Base-by-base conservation (phyloP, 2,113 vertebrate genomes). In the Cinclus cinclus region DNA sequence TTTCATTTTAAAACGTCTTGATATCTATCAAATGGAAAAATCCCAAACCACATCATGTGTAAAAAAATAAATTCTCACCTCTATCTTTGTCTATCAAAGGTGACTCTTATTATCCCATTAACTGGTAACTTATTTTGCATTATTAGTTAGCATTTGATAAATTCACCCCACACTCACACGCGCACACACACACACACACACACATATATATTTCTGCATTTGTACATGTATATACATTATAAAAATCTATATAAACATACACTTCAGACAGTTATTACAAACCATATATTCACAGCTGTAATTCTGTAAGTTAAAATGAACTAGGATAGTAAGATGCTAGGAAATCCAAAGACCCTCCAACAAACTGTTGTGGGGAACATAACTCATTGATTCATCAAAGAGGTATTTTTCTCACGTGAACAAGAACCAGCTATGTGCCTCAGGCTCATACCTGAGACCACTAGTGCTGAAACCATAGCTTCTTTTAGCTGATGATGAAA, bases 401-500 rank as follows among this genome's bases (percentile, higher is more conserved):
- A 69, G 4, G 2, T 39, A 44, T 56, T 93, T 46, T 69, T 55
- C 28, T 81, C 27, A 74, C 53, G 21, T 58, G 24, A 75, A 16
- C 2, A 0, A 53, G 46, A 85, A 22, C 7, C 18, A 39, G 14
- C 5, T 23, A 10, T 0, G 0, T 71, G 42, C 4, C 31, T 89
- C 53, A 56, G 25, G 18, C 37, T 69, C 58, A 39, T 64, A 42
- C 15, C 5, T 7, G 15, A 55, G 28, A 39, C 5, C 8, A 18
- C 31, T 67, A 68, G 28, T 60, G 23, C 10, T 73, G 42, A 16
- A 64, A 28, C 5, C 1, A 1, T 16, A 77, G 6, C 30, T 77
- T 89, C 9, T 22, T 92, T 65, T 49, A 42, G 37, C 12, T 86
- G 15, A 50, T 35, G 22, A 44, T 50, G 28, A 49, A 69, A 52